Evolutionary conservation across 2,888 invertebrate species (phyloP).

Genomic region (Asteroscopus sphinx): DNA sequence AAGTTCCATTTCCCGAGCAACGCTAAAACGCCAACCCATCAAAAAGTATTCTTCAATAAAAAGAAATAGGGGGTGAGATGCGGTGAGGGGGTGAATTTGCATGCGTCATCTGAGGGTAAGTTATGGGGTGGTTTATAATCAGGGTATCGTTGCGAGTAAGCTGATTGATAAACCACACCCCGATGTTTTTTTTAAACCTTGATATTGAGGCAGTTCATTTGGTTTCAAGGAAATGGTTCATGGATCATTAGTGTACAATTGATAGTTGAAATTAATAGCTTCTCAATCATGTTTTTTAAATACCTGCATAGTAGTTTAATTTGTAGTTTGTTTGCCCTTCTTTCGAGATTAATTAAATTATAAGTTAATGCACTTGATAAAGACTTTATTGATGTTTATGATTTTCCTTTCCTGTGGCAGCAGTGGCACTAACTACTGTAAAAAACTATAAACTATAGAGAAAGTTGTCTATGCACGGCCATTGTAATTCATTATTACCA

Average conservation of each 20-base stretch:
- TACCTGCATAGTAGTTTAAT: too few relatives aligned
- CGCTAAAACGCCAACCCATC: conserved; percentile 53
- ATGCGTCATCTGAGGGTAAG: conserved; percentile 59
- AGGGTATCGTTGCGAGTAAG: conserved; percentile 54
- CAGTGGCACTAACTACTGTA: too few relatives aligned
- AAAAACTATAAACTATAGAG: too few relatives aligned
- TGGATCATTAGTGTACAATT: conserved; percentile 42
- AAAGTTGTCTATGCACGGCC: too few relatives aligned
- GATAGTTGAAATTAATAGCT: conserved; percentile 3
- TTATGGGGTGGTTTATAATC: conserved; percentile 54
- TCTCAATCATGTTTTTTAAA: conserved; percentile 13
- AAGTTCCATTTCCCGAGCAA: conserved; percentile 34
- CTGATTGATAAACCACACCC: conserved; percentile 61
- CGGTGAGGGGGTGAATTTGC: conserved; percentile 52
- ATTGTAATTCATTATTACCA: conserved; percentile 51
- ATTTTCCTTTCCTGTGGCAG: too few relatives aligned
- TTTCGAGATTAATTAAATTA: too few relatives aligned
- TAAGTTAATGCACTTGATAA: too few relatives aligned
- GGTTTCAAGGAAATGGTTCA: conserved; percentile 39
- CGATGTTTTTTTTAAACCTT: conserved; percentile 48
- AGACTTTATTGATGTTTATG: too few relatives aligned
- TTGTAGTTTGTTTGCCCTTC: too few relatives aligned
- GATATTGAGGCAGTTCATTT: conserved; percentile 49
- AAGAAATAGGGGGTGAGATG: conserved; percentile 41
- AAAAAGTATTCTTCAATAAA: conserved; percentile 53